Evolutionary conservation across 2,888 invertebrate species (phyloP).

Genomic region (Tineola bisselliella): DNA sequence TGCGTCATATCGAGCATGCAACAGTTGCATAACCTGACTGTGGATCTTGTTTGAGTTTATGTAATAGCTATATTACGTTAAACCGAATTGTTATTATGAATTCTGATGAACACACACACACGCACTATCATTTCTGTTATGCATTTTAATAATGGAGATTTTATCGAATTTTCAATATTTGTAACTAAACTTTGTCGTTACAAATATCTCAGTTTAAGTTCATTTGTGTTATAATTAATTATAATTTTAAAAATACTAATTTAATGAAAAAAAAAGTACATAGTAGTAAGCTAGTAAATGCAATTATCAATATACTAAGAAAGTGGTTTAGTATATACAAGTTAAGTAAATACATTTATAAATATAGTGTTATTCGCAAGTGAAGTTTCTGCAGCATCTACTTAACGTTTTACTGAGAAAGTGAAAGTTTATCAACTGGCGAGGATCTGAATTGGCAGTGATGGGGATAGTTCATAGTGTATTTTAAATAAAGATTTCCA

Average conservation of each 20-base stretch:
- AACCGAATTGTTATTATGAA: background rate
- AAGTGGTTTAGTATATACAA: too few species aligned
- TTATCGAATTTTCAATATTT: background rate
- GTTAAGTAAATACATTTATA: too few species aligned
- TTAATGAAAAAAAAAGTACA: too few species aligned
- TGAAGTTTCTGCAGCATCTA: conserved; percentile 15
- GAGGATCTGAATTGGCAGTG: conserved; percentile 16
- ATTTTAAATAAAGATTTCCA: conserved; percentile 13
- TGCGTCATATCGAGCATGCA: conserved; percentile 36
- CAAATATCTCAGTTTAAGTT: too few species aligned
- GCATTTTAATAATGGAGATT: background rate
- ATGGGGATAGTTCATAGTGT: conserved; percentile 18
- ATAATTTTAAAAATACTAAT: too few species aligned
- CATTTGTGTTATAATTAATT: too few species aligned
- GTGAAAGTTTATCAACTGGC: conserved; percentile 24
- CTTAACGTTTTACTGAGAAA: conserved; percentile 20
- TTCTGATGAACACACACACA: conserved; percentile 2
- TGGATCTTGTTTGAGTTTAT: conserved; percentile 12
- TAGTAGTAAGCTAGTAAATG: too few species aligned
- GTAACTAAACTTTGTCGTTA: too few species aligned
- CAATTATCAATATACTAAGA: too few species aligned
- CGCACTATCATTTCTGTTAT: background rate
- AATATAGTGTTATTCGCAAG: background rate
- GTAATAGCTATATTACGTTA: background rate
- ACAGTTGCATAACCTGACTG: background rate